Conservation (phyloP, 2,113 vertebrate genomes). For the Meleagris gallopavo region DNA sequence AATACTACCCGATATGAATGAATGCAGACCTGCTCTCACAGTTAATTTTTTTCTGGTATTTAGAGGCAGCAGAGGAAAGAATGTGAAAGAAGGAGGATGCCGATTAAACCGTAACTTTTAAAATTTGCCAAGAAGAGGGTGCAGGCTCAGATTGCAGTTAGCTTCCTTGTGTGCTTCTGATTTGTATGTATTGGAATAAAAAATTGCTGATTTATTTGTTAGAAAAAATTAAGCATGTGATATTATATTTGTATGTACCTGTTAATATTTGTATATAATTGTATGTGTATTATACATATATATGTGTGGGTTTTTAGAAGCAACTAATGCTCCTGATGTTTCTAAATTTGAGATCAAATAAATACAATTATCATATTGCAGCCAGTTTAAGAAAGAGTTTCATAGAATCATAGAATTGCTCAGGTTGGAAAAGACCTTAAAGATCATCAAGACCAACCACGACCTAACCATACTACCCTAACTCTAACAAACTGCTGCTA, state of each 20-base stretch:
- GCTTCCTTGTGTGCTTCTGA: background rate
- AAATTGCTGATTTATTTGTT: background rate
- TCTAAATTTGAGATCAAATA: background rate
- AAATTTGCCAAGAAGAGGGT: background rate
- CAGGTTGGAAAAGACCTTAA: too few species aligned
- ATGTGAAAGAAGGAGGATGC: background rate
- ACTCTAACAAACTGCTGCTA: too few species aligned
- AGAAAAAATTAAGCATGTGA: background rate
- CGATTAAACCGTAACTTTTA: background rate
- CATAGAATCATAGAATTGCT: too few species aligned
- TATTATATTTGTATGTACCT: background rate
- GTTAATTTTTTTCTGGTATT: background rate
- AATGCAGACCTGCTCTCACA: background rate
- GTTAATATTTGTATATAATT: background rate
- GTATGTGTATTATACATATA: accelerated
- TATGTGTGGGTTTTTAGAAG: background rate
- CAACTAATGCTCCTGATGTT: background rate
- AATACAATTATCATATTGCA: background rate
- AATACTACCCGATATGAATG: background rate
- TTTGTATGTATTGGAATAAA: background rate
- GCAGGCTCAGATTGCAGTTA: background rate
- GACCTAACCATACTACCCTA: too few species aligned
- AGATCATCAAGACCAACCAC: too few species aligned
- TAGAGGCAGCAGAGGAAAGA: background rate
- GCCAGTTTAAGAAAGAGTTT: background rate